phyloP scores from a whole-genome alignment of 2,113 vertebrate genomes.

The Apteryx owenii region DNA sequence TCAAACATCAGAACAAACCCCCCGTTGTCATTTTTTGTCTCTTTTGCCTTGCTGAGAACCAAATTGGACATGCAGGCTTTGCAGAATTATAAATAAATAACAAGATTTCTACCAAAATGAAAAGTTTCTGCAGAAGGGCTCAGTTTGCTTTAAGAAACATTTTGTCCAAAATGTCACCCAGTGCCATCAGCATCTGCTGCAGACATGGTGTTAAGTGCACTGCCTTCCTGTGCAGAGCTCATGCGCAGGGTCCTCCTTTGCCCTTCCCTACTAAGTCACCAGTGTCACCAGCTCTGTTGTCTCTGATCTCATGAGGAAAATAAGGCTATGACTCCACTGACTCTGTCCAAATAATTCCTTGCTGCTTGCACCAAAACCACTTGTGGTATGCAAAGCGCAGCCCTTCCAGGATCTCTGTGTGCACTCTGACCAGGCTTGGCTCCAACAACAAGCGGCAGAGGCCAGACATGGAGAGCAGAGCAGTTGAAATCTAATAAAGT shows the following conservation, averaged over 20 bases:
- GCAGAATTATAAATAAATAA: not conserved
- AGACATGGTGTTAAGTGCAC: fast-evolving
- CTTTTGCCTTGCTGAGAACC: not conserved
- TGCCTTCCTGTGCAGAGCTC: not conserved
- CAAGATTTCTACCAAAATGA: not conserved
- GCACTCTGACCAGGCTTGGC: not conserved
- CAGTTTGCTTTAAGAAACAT: not conserved
- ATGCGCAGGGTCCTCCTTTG: not conserved
- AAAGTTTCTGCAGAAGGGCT: not conserved
- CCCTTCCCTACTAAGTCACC: not conserved
- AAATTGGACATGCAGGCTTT: not conserved
- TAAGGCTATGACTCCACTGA: not conserved
- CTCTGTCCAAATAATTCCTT: not conserved
- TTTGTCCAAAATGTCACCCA: not conserved
- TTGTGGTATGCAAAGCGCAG: not conserved
- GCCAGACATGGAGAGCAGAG: not conserved
- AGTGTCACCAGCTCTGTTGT: not conserved
- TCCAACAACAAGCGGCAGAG: not conserved
- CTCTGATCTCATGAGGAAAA: not conserved
- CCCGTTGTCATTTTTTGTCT: not conserved
- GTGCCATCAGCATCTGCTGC: not conserved
- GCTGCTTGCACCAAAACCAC: not conserved
- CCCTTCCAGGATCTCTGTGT: not conserved
- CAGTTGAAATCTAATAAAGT: not conserved
- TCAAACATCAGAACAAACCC: not conserved